Evolutionary conservation across 2,797 vertebrate genomes (phyloP).

Genomic region (Syncerus caffer): DNA sequence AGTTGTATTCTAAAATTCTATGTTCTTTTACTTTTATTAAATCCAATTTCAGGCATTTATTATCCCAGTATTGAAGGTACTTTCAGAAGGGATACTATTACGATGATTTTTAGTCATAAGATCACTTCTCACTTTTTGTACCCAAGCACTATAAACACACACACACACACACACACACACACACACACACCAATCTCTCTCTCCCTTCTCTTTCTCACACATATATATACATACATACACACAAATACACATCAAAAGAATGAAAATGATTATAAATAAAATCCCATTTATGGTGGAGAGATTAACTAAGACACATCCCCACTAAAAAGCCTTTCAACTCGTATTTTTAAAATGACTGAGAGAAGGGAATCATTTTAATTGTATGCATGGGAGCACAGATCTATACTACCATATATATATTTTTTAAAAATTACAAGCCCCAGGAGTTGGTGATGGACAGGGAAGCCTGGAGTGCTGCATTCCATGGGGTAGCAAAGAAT

Average conservation of each 20-base stretch:
- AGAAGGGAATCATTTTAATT: not conserved
- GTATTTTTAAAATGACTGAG: not conserved
- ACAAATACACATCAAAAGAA: not conserved
- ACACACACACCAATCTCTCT: not conserved
- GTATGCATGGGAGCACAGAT: not conserved
- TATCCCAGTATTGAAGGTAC: not conserved
- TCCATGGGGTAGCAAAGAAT: not conserved
- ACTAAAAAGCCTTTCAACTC: not conserved
- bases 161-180: no score
- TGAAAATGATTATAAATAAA: not conserved
- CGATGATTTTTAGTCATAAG: not conserved
- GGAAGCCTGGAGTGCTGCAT: not conserved
- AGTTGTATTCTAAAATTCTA: not conserved
- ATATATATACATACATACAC: not conserved
- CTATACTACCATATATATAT: not conserved
- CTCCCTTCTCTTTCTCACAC: no score
- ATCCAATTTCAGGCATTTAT: not conserved
- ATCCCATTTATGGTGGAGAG: not conserved
- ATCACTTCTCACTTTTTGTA: not conserved
- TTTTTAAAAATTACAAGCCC: not conserved
- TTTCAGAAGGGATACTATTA: not conserved
- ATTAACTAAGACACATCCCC: not conserved
- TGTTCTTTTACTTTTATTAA: not conserved
- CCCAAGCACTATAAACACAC: not conserved
- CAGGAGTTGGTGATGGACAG: not conserved